These are phyloP conservation scores for Rhinichthys osculus DNA, from an alignment of 2,797 vertebrate genomes.

Conservation along the genomic window DNA sequence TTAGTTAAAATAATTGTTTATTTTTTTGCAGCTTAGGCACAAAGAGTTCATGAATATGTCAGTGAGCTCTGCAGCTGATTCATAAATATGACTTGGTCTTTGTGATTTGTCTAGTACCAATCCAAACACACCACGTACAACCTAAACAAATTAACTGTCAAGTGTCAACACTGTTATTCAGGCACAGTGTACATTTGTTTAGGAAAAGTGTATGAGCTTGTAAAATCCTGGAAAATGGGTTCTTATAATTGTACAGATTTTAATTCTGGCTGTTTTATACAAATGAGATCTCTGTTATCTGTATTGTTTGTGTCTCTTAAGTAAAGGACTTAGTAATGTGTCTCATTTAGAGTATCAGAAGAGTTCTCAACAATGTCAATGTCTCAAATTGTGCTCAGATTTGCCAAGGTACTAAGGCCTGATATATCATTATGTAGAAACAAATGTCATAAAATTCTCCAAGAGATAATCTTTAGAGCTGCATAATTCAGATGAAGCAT, in stretches of 20 bases:
- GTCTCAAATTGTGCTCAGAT: background rate
- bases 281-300: background rate
- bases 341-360: background rate
- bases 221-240: background rate
- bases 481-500: background rate
- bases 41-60: conserved; percentile 11
- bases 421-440: background rate
- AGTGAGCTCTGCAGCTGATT: background rate
- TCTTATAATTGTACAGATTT: background rate
- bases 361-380: background rate
- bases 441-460: background rate
- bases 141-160: background rate
- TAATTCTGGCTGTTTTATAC: background rate
- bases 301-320: background rate
- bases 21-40: conserved; percentile 6
- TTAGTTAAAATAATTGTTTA: background rate
- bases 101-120: background rate
- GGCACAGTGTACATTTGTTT: background rate
- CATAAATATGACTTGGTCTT: background rate
- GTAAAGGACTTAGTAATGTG: background rate
- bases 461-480: background rate
- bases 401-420: background rate
- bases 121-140: background rate
- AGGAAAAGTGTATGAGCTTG: background rate
- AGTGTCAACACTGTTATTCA: background rate